Conservation (phyloP, 2,797 vertebrate genomes). For the Enteromius trimaculatus region DNA sequence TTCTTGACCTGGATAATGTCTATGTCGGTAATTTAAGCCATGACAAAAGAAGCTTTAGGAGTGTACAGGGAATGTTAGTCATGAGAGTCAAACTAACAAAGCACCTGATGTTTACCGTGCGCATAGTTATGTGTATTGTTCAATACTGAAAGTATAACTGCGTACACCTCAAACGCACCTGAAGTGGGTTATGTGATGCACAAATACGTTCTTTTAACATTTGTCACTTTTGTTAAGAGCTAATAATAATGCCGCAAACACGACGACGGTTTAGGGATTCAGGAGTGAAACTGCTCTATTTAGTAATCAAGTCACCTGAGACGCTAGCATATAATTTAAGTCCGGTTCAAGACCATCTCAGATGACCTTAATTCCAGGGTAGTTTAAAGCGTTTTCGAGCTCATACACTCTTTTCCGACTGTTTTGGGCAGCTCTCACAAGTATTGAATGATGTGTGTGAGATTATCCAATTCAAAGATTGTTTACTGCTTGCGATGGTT, state of each 20-base stretch:
- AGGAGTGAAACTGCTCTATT: constrained; percentile 19
- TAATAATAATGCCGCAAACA: background rate
- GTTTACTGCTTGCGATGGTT: background rate
- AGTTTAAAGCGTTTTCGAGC: background rate
- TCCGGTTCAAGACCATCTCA: background rate
- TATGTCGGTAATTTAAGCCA: background rate
- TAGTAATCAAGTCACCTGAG: constrained; percentile 1
- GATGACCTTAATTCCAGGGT: constrained; percentile 14
- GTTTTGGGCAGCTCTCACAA: constrained; percentile 29
- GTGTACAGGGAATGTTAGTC: background rate
- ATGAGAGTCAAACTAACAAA: constrained; percentile 14
- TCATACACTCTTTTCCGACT: background rate
- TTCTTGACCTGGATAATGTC: background rate
- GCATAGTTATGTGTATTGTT: background rate
- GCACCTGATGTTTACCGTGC: constrained; percentile 2
- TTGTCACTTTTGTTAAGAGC: background rate
- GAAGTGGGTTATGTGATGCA: background rate
- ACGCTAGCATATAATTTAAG: background rate
- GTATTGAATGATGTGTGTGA: constrained; percentile 22
- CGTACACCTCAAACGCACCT: background rate
- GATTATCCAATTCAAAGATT: background rate
- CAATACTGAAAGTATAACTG: background rate
- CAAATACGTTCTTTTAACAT: background rate
- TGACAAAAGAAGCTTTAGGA: background rate
- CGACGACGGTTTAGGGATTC: background rate